phyloP scores from a whole-genome alignment of 2,888 invertebrate species.

The Calameuta filiformis region DNA sequence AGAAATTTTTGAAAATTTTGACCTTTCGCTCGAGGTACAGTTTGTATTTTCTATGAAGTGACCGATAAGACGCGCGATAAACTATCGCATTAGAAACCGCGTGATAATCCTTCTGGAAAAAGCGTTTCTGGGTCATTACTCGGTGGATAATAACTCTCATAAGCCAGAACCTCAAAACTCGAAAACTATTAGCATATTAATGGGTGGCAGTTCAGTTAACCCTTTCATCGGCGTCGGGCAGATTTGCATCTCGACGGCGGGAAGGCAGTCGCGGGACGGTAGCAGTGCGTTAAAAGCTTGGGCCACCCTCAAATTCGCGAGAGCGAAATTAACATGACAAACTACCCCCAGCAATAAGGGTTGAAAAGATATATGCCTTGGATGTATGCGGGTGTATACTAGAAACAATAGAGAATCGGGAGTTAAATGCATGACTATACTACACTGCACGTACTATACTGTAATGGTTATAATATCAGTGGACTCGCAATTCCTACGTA shows the following conservation, averaged over 20 bases:
- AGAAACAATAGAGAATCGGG: slow-evolving; percentile 61
- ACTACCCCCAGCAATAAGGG: slow-evolving; percentile 66
- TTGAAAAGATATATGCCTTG: slow-evolving; percentile 62
- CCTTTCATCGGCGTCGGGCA: slow-evolving; percentile 65
- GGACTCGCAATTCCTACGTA: background rate
- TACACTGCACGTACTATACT: background rate
- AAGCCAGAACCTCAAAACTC: slow-evolving; percentile 64
- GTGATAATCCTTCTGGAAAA: slow-evolving; percentile 64
- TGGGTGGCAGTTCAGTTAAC: slow-evolving; percentile 66
- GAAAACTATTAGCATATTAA: slow-evolving; percentile 67
- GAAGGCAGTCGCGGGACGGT: slow-evolving; percentile 47
- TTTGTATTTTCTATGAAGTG: background rate
- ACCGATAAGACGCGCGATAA: slow-evolving; percentile 22
- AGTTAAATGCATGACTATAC: slow-evolving; percentile 27
- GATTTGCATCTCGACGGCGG: slow-evolving; percentile 61
- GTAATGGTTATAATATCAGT: background rate
- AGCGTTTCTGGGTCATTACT: slow-evolving; percentile 66
- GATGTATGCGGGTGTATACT: slow-evolving; percentile 61
- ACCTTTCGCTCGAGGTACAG: background rate
- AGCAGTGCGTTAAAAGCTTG: slow-evolving; percentile 66
- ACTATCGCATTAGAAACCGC: slow-evolving; percentile 34
- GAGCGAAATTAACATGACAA: slow-evolving; percentile 67
- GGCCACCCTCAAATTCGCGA: slow-evolving; percentile 57
- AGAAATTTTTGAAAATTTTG: background rate
- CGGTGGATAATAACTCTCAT: slow-evolving; percentile 62